Base-by-base conservation (phyloP, 2,888 invertebrate genomes). In the Cremastinae sp. region DNA sequence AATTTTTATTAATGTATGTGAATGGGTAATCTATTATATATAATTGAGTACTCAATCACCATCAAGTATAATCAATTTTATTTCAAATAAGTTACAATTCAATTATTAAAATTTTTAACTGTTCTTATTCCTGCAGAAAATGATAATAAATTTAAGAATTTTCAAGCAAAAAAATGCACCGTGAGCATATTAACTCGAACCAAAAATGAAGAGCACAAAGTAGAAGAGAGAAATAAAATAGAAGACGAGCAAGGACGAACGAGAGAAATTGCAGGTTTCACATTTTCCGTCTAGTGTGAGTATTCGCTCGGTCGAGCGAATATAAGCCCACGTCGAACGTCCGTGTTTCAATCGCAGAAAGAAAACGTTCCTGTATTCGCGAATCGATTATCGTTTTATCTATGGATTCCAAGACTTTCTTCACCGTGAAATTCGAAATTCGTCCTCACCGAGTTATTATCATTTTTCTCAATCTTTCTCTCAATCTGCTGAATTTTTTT, bases 401-500 rank as follows among this genome's bases (percentile, higher is more conserved):
- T 9, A 72, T 71, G 51, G 49, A 10, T 49, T 61, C 47, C 45
- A 45, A 5, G 47, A 58, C 68, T 78, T 74, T 78, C 72, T 58
- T 72, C 65, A 53, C 41, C 62, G 37, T 39, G 65, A 69, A 79
- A 79, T 64, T 53, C 66, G 35, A 47, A 59, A 77, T 59, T 73
- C 47, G 72, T 59, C 55, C 62, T 49, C 55, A 45, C 37, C 9
- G 55, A 43, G 49, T 71, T 56, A 16, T 56, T n/a, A n/a, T 39
- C 28, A 56, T 62, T 47, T 76, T 71, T 71, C 1, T 18, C 20
- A 28, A 28, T 28, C 28, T 28, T 5, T 28, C 28, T 28, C 28
- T 28, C 28, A 28, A n/a, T n/a, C n/a, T n/a, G n/a, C n/a, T n/a
- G n/a, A n/a, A n/a, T n/a, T n/a, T n/a, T n/a, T n/a, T n/a, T n/a